These are phyloP conservation scores for Buphagus erythrorhynchus DNA, from an alignment of 2,797 vertebrate species.

Conservation along the genomic window DNA sequence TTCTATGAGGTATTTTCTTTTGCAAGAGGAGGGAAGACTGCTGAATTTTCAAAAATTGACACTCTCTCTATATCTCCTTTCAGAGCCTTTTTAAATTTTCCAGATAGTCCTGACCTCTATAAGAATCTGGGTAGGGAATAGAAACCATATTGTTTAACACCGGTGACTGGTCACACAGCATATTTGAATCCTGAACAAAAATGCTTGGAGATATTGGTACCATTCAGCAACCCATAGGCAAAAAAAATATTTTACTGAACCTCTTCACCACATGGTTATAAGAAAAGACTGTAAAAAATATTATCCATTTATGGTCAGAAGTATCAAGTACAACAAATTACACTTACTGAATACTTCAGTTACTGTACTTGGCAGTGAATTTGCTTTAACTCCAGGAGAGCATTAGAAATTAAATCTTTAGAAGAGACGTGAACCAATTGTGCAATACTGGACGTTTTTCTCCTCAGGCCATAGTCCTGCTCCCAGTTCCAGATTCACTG, in stretches of 20 bases:
- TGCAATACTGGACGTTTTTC: not conserved
- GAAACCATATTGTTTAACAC: not conserved
- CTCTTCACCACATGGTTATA: not conserved
- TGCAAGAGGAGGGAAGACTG: not conserved
- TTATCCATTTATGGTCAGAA: not conserved
- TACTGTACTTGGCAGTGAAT: not conserved
- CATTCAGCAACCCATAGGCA: not conserved
- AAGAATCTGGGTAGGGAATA: not conserved
- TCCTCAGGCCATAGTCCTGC: not conserved
- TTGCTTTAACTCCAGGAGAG: not conserved
- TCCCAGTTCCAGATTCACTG: not conserved
- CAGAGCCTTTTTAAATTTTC: not conserved
- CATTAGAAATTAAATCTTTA: not conserved
- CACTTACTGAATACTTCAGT: not conserved
- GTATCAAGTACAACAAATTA: not conserved
- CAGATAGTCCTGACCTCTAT: not conserved
- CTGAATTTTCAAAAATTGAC: not conserved
- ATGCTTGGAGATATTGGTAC: not conserved
- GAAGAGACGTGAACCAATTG: not conserved
- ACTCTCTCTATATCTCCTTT: not conserved
- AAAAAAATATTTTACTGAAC: not conserved
- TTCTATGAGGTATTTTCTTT: not conserved
- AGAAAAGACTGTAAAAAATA: not conserved
- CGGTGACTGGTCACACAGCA: not conserved
- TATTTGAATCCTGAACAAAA: constrained; percentile 4